Percentiles rank a stretch among this genome's conserved stretches.
Conservation (phyloP, 2,888 invertebrate species). For the Thera britannica region DNA sequence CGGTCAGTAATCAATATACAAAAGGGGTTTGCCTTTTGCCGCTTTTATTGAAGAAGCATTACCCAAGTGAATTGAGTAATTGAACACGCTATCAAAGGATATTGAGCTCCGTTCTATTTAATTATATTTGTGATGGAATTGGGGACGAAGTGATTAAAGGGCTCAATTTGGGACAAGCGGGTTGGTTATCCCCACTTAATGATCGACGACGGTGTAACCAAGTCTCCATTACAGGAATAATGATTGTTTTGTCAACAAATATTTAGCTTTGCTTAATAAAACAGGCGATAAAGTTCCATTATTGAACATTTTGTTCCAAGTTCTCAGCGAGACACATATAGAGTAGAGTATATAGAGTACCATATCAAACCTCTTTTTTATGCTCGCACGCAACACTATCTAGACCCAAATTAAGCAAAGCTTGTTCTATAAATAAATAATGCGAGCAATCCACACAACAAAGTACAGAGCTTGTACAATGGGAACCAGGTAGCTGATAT, state of each 20-base stretch:
- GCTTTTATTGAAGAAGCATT: conserved; percentile 15
- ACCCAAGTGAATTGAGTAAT: conserved; percentile 28
- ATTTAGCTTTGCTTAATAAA: conserved; percentile 18
- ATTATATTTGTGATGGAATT: conserved; percentile 47
- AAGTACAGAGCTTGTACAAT: too few relatives aligned
- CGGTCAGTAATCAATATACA: too few relatives aligned
- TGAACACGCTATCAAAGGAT: conserved; percentile 41
- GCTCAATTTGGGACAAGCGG: conserved; percentile 47
- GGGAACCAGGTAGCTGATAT: too few relatives aligned
- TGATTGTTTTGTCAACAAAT: conserved; percentile 27
- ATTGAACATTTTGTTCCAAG: neutral
- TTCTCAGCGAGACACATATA: neutral
- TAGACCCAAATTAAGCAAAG: too few relatives aligned
- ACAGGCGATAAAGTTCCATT: conserved; percentile 4
- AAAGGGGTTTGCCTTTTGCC: neutral
- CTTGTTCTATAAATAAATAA: too few relatives aligned
- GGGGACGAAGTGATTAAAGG: conserved; percentile 50
- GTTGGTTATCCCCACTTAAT: conserved; percentile 38
- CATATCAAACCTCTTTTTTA: conserved; percentile 12
- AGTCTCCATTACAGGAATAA: conserved; percentile 20
- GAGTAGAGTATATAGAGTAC: too few relatives aligned
- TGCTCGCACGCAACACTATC: too few relatives aligned
- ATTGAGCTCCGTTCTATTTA: conserved; percentile 43
- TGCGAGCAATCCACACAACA: too few relatives aligned
- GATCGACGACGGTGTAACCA: conserved; percentile 32